Evolutionary conservation across 2,797 vertebrate species (phyloP).

Genomic region (Octomys mimax): DNA sequence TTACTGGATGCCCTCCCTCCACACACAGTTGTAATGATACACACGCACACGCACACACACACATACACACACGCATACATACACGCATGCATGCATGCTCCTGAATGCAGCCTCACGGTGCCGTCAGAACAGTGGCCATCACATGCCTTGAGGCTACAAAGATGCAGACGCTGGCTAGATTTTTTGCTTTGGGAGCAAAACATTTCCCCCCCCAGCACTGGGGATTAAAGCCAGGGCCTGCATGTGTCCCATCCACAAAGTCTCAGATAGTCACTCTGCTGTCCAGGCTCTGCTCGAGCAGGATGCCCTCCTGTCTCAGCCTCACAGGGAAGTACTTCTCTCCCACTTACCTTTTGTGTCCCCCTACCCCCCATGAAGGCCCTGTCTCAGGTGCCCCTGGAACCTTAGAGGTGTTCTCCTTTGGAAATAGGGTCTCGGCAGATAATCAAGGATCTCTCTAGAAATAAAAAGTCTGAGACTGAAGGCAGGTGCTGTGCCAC

Average conservation of each 20-base stretch:
- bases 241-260: neutral
- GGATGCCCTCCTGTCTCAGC: neutral
- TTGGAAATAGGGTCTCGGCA: neutral
- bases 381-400: too few relatives aligned
- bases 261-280: neutral
- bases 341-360: accelerated
- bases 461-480: neutral
- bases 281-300: neutral
- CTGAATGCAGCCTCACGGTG: neutral
- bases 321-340: neutral
- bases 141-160: too few relatives aligned
- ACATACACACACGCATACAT: too few relatives aligned
- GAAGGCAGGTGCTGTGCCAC: neutral
- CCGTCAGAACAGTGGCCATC: neutral
- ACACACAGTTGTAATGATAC: accelerated
- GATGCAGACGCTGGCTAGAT: too few relatives aligned
- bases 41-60: neutral
- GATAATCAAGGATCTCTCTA: too few relatives aligned
- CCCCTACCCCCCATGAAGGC: too few relatives aligned
- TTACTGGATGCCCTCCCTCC: neutral
- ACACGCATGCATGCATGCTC: too few relatives aligned
- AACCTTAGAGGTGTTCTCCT: neutral
- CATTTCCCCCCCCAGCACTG: too few relatives aligned
- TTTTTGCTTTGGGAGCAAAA: neutral
- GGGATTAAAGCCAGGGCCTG: neutral